Evolutionary conservation across 1,140 invertebrate genomes (phyloP), one percentile per base, ranked within the genome.

Genomic region (Kradibia gibbosae): DNA sequence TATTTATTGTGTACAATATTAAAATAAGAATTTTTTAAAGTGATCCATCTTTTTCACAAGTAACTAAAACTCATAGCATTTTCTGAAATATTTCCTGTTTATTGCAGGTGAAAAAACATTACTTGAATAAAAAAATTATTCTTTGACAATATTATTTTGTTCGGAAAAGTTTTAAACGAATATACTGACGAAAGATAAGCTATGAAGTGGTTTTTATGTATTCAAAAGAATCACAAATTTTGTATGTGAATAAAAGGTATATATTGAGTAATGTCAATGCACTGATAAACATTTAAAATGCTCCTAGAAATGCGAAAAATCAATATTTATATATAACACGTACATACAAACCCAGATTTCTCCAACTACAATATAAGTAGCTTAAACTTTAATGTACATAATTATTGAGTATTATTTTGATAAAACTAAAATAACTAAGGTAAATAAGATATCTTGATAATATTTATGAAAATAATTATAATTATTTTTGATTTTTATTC

Each of bases 161-260:
- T 70, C 48, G 20, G 36, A 67, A 73, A 60, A 34, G 31, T 39
- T 72, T 60, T 45, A 0, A 34, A 20, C 42, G 17, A 72, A 31
- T 11, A n/a, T 36, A 72, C 31, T 34, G 65, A 74, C 22, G 20
- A 60, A 36, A 45, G 8, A 42, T 31, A 62, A 31, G 36, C 31
- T 53, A 62, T 25, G 20, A 80, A 71, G 39, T 76, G 36, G 75
- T 76, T 70, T 17, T 77, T 48, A 77, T 70, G 39, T 28, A 31
- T 81, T 81, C 22, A 81, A 31, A 50, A 67, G 48, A 76, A n/a
- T 77, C 65, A 77, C 65, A 45, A 71, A 71, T 81, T 42, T 71
- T 77, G 50, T 81, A 77, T 7, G 50, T 72, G 77, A 13, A 34
- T 10, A 34, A 55, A 74, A 67, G 53, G 11, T 7, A 72, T n/a